Evolutionary conservation across 2,113 vertebrate species (phyloP), one percentile per base, ranked within the genome.

Genomic region (Gasterosteus nipponicus): DNA sequence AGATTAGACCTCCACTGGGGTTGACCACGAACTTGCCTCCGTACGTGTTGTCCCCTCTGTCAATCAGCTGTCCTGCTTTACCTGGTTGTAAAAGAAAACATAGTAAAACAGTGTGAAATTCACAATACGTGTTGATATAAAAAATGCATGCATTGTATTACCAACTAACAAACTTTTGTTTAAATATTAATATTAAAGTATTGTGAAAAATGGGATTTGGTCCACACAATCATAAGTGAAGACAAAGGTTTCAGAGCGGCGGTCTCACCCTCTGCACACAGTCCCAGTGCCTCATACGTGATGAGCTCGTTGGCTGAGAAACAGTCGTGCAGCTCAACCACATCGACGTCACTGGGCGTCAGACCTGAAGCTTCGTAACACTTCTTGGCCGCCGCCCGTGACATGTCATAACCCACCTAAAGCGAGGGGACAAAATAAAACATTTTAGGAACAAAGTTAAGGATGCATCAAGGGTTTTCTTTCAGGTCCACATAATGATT

Each of bases 1-100:
- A 97, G 93, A 99, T 96, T 89, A 99, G 94, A 41, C 98, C 98
- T 33, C 98, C 98, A 0, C 98, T 99, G 19, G 98, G 98, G 90
- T 99, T 99, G 83, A 99, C 65, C 44, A 99, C 97, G 96, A 96
- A 98, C 84, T 97, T 97, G 65, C 98, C 98, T 85, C 97, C 98
- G 0, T 99, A 99, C 0, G 97, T 99, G 70, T 97, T 99, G 92
- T 99, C 97, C 81, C 97, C 98, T 91, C 93, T 94, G 86, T 99
- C 98, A 29, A 99, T 95, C 85, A 99, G 90, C n/a, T 96, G 93
- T 79, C 95, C 95, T 0, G 96, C 97, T 94, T 81, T 91, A 78
- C 98, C 98, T 99, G 64, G 10, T 31, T 1, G 39, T 12, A 14
- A 46, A 47, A 31, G 5, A 73, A 10, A 51, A 35, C 31, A 58